phyloP scores from a whole-genome alignment of 2,888 invertebrate species.

The Aromia moschata region DNA sequence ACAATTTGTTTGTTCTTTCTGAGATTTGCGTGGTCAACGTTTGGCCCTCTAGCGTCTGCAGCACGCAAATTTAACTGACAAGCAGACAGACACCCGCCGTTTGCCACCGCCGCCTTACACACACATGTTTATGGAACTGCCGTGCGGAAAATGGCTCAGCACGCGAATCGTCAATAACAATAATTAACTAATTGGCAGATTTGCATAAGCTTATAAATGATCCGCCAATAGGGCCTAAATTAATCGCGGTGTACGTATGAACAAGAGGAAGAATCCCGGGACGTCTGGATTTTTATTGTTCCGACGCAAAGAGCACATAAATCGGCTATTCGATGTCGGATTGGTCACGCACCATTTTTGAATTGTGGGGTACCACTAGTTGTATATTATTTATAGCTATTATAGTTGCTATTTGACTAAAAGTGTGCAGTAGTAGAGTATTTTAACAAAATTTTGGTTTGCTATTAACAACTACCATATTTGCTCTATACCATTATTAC shows the following conservation, averaged over 20 bases:
- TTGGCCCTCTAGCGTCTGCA: constrained; percentile 23
- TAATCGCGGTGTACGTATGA: constrained; percentile 13
- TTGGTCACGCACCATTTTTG: no score
- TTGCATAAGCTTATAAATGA: constrained; percentile 54
- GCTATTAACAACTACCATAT: no score
- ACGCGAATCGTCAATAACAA: constrained; percentile 64
- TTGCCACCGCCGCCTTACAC: constrained; percentile 55
- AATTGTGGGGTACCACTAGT: no score
- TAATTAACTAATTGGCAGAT: constrained; percentile 63
- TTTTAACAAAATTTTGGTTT: no score
- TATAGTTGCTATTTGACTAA: no score
- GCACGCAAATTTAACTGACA: constrained; percentile 31
- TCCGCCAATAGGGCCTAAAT: constrained; percentile 32
- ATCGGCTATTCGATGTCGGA: neutral
- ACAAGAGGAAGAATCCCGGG: neutral
- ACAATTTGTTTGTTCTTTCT: constrained; percentile 2
- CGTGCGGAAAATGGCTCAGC: constrained; percentile 52
- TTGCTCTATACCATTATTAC: no score
- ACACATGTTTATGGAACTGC: constrained; percentile 49
- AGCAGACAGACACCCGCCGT: constrained; percentile 55
- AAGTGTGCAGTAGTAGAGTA: no score
- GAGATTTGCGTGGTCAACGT: constrained; percentile 17
- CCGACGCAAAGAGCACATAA: neutral
- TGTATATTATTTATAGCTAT: no score
- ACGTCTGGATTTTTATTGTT: neutral